Percentiles rank a stretch among this genome's conserved stretches.
phyloP scores from a whole-genome alignment of 2,888 invertebrate genomes.

The Acleris cristana region DNA sequence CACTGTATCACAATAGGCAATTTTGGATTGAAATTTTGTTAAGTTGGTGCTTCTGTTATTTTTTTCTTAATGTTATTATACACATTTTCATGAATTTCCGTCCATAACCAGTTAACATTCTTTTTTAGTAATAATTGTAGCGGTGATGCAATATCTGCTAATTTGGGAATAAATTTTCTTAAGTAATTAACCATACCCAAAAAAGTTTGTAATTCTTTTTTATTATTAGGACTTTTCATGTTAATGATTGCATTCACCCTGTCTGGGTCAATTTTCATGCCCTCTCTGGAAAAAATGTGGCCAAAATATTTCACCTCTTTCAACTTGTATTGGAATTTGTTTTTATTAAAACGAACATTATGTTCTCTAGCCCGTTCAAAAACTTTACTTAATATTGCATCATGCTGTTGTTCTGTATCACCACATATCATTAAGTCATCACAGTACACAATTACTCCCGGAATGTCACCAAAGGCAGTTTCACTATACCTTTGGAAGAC shows the following conservation, averaged over 20 bases:
- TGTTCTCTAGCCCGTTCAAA: conserved; percentile 34
- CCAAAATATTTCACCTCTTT: conserved; percentile 37
- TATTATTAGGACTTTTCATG: conserved; percentile 40
- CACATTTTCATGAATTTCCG: conserved; percentile 16
- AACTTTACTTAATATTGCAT: conserved; percentile 30
- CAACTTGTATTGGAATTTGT: not conserved
- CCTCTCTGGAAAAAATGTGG: conserved; percentile 33
- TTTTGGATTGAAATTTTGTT: conserved; percentile 35
- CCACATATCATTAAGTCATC: conserved; percentile 53
- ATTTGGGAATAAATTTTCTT: conserved; percentile 39
- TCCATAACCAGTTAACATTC: conserved; percentile 37
- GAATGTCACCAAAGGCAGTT: conserved; percentile 52
- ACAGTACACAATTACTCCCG: conserved; percentile 52
- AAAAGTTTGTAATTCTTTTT: conserved; percentile 41
- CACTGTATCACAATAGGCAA: conserved; percentile 30
- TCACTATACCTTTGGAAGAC: conserved; percentile 52
- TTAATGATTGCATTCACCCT: conserved; percentile 37
- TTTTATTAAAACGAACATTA: conserved; percentile 44
- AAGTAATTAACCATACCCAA: conserved; percentile 41
- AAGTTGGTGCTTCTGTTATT: conserved; percentile 15
- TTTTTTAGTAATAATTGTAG: conserved; percentile 36
- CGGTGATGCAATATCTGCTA: conserved; percentile 33
- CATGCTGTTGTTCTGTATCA: conserved; percentile 39
- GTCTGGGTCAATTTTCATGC: conserved; percentile 38
- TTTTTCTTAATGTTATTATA: conserved; percentile 35